phyloP scores from a whole-genome alignment of 2,113 vertebrate genomes.

The Anolis sagrei region DNA sequence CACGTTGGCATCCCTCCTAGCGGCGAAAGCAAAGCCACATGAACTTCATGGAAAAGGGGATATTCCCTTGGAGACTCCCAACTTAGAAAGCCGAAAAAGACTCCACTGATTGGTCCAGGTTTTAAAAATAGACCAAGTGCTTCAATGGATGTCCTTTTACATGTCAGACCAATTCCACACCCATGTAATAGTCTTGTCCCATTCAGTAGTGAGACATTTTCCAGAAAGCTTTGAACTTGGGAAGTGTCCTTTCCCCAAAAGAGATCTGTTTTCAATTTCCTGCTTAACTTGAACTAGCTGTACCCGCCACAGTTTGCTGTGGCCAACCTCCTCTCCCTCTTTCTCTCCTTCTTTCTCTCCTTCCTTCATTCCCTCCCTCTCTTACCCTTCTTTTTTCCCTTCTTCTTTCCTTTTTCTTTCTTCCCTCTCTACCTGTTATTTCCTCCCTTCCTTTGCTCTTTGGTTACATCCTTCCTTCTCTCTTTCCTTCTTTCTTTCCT shows the following conservation, averaged over 20 bases:
- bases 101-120: background rate
- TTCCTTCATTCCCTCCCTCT: no score
- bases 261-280: background rate
- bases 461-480: no score
- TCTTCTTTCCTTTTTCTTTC: no score
- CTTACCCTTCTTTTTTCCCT: no score
- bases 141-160: background rate
- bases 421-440: no score
- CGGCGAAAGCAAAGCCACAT: background rate
- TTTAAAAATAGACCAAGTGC: slow-evolving; percentile 24
- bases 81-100: slow-evolving; percentile 22
- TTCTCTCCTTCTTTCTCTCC: no score
- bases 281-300: background rate
- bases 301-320: no score
- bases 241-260: background rate
- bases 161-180: background rate
- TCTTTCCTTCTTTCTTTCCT: no score
- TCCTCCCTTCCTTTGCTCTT: no score
- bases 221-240: background rate
- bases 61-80: slow-evolving; percentile 17
- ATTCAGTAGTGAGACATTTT: no score
- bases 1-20: background rate
- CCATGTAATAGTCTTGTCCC: background rate
- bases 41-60: background rate
- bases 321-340: no score